Evolutionary conservation across 1,140 invertebrate genomes (phyloP), one percentile per base, ranked within the genome.

Genomic region (Drosophila nigromelanica): DNA sequence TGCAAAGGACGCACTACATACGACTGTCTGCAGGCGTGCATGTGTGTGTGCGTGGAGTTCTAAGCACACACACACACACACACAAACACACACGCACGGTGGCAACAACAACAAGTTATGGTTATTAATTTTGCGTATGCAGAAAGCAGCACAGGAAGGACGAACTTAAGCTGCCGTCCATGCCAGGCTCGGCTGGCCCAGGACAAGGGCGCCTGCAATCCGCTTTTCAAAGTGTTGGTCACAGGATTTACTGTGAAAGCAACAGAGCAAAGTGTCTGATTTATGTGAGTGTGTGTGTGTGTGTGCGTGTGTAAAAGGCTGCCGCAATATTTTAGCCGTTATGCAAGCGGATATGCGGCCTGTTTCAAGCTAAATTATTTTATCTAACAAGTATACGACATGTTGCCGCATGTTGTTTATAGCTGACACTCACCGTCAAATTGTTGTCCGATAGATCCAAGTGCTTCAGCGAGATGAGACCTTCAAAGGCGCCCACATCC

Each of bases 371-470:
- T 62, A 75, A 75, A 70, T 63, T 64, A 70, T 75, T 75, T 63
- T 35, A 64, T 70, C 67, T 12, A 75, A 60, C 68, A 71, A 62
- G 67, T 48, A 60, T 47, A 54, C 54, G 67, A 58, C 52, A 64
- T 42, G 52, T 71, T 54, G 40, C 35, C 10, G 14, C 64, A n/a
- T 48, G 33, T 61, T 69, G 43, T 21, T 35, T 61, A 37, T 43
- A 15, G 45, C 27, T 5, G 18, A 24, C 39, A 87, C 91, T 90
- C 51, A 92, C 93, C 64, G 96, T 96, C 77, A 97, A 93, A 92
- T 97, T 97, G 91, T 97, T 97, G 77, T 96, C 95, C 55, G 96
- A 95, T 56, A 98, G 92, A 91, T 97, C 95, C 51, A 98, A 92
- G 77, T 94, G 93, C 47, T 95, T 93, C 2, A 98, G 89, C 39